A percentile compares a stretch with the other conserved stretches of the same genome.
Conservation (phyloP, 2,113 vertebrate species). For the Sterrhoptilus dennistouni region DNA sequence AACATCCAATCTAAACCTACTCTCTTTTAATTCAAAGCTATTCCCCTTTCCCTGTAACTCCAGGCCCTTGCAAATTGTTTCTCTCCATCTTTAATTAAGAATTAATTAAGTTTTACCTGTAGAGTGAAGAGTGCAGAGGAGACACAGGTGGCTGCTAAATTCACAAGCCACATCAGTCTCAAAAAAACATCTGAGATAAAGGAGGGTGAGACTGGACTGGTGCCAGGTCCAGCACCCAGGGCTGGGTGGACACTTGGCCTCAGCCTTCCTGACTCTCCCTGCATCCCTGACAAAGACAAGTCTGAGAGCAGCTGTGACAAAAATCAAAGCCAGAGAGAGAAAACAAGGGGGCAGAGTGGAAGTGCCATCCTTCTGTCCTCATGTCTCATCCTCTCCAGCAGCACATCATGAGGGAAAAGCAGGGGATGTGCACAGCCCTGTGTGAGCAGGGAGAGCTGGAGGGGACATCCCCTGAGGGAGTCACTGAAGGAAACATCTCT, state of each 20-base stretch:
- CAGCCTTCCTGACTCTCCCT: background rate
- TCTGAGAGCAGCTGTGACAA: background rate
- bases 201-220: background rate
- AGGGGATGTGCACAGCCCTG: background rate
- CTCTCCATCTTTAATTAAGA: background rate
- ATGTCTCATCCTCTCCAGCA: background rate
- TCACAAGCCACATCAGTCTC: background rate
- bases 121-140: background rate
- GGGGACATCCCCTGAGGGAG: background rate
- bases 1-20: background rate
- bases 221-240: rapidly evolving
- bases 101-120: background rate
- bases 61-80: background rate
- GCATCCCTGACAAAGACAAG: background rate
- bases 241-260: background rate
- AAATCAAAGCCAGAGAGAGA: background rate
- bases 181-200: background rate
- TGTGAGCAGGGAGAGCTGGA: background rate
- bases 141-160: background rate
- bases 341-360: background rate
- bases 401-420: background rate
- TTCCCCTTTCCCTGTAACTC: background rate
- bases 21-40: background rate
- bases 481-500: background rate
- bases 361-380: background rate